Evolutionary conservation across 2,888 invertebrate genomes (phyloP).

Genomic region (Agapetus fuscipes): DNA sequence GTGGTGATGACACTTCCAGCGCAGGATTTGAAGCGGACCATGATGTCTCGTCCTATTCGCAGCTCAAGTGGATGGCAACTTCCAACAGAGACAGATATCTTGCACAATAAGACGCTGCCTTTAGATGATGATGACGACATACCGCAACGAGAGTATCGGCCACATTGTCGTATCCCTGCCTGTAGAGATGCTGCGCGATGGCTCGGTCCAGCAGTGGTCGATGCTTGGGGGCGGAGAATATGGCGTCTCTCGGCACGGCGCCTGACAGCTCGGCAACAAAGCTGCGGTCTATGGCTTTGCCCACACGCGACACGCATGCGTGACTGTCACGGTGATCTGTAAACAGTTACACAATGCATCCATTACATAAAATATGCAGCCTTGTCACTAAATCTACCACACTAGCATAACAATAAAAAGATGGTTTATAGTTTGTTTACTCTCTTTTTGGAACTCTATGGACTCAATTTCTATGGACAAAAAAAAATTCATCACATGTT

Average conservation of each 20-base stretch:
- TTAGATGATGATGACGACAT: no score
- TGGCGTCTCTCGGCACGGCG: constrained; percentile 72
- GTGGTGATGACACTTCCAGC: no score
- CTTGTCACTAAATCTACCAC: no score
- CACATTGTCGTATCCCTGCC: constrained; percentile 89
- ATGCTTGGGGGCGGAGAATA: constrained; percentile 59
- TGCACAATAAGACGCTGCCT: constrained; percentile 5
- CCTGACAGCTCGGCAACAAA: constrained; percentile 87
- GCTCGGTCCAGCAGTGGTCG: constrained; percentile 52
- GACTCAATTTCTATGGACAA: no score
- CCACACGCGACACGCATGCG: constrained; percentile 77
- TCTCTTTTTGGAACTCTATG: no score
- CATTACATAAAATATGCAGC: no score
- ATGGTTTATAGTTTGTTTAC: no score
- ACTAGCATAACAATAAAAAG: not conserved
- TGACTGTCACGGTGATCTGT: constrained; percentile 42
- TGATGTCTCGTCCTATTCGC: no score
- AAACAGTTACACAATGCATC: no score
- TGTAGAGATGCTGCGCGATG: constrained; percentile 90
- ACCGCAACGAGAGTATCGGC: constrained; percentile 57
- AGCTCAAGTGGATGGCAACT: no score
- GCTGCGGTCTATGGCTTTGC: constrained; percentile 93
- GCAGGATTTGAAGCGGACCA: no score
- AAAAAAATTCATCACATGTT: no score
- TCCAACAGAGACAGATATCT: constrained; percentile 4